Conservation (phyloP, 1,140 invertebrate genomes). For the Papilio dardanus region DNA sequence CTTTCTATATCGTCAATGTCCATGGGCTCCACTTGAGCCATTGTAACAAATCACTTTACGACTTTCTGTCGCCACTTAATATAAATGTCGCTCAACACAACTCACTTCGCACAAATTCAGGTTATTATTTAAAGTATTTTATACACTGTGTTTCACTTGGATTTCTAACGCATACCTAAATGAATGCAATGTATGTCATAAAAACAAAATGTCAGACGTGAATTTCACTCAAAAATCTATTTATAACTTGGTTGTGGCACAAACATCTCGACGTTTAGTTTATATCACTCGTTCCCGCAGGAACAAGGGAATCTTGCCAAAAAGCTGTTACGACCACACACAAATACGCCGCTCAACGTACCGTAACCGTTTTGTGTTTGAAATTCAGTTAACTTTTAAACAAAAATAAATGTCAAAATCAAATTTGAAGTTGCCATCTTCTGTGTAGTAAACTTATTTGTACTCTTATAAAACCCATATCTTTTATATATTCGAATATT, state of each 20-base stretch:
- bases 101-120: conserved; percentile 61
- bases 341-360: conserved; percentile 52
- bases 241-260: conserved; percentile 76
- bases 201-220: conserved; percentile 78
- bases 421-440: conserved; percentile 40
- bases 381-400: conserved; percentile 64
- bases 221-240: conserved; percentile 78
- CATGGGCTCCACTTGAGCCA: conserved; percentile 76
- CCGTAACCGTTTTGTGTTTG: conserved; percentile 60
- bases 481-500: too few relatives aligned
- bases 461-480: too few relatives aligned
- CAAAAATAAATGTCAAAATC: conserved; percentile 56
- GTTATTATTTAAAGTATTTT: conserved; percentile 71
- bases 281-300: conserved; percentile 66
- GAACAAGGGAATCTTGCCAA: conserved; percentile 78
- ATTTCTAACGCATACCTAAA: conserved; percentile 69
- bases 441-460: too few relatives aligned
- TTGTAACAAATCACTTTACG: conserved; percentile 46
- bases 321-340: conserved; percentile 64
- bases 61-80: conserved; percentile 18
- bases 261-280: conserved; percentile 68
- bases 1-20: conserved; percentile 64
- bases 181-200: conserved; percentile 73
- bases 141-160: conserved; percentile 69
- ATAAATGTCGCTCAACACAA: conserved; percentile 35